Evolutionary conservation across 2,888 invertebrate species (phyloP).

Genomic region (Drepanosiphum platanoidis): DNA sequence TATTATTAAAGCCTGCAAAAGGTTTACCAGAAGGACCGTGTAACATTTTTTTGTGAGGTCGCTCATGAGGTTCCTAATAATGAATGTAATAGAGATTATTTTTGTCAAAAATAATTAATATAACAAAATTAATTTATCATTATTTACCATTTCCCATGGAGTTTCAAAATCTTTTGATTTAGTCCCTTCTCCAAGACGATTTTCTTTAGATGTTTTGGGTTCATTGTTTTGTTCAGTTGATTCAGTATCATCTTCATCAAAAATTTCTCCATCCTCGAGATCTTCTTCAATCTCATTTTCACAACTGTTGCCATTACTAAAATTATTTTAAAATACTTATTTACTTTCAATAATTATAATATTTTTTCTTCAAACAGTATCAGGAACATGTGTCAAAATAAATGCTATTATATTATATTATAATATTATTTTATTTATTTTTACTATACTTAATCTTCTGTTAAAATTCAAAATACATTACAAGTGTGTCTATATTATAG

Average conservation of each 20-base stretch:
- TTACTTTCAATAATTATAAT: not conserved
- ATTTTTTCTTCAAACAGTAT: constrained; percentile 13
- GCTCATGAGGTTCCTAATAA: constrained; percentile 35
- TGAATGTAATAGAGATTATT: not conserved
- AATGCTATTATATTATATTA: not conserved
- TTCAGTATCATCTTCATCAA: constrained; percentile 73
- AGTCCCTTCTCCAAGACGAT: not conserved
- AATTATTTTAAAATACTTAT: constrained; percentile 45
- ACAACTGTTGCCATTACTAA: constrained; percentile 63
- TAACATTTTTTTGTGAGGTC: constrained; percentile 22
- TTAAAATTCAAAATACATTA: not conserved
- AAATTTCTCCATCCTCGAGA: constrained; percentile 89
- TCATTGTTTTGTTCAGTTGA: constrained; percentile 30
- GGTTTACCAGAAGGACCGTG: constrained; percentile 15
- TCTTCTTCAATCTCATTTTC: constrained; percentile 70
- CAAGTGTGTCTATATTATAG: not conserved
- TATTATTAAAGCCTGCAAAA: constrained; percentile 50
- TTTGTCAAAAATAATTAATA: not conserved
- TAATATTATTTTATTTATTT: no score
- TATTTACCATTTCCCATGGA: constrained; percentile 48
- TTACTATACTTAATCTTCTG: no score
- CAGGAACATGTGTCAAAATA: constrained; percentile 19
- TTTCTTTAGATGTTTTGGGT: constrained; percentile 41
- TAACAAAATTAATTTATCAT: not conserved
- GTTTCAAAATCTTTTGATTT: constrained; percentile 55